Evolutionary conservation across 2,888 invertebrate genomes (phyloP).

Genomic region (Sarcophaga rosellei): DNA sequence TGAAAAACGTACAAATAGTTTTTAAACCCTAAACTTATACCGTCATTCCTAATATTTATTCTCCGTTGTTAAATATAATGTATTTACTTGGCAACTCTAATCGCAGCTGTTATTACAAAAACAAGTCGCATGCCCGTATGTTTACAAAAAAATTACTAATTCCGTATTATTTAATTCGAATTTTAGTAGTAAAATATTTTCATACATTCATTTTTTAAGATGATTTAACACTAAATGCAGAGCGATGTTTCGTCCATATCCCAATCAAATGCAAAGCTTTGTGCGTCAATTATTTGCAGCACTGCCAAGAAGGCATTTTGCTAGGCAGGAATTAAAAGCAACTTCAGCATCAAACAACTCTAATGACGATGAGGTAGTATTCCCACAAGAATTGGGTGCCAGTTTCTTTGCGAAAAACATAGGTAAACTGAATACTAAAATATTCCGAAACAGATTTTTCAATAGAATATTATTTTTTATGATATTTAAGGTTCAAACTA

Average conservation of each 20-base stretch:
- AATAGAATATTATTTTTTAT: no score
- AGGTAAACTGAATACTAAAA: constrained; percentile 22
- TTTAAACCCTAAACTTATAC: no score
- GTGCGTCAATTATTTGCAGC: constrained; percentile 32
- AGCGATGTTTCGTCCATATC: constrained; percentile 39
- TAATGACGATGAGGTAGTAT: constrained; percentile 26
- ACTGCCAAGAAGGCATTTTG: constrained; percentile 38
- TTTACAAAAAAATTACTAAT: no score
- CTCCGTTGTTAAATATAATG: neutral
- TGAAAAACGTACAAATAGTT: no score
- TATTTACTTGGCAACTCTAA: neutral
- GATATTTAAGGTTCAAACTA: constrained; percentile 73
- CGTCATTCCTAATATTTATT: no score
- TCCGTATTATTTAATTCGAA: neutral
- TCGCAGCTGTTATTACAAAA: neutral
- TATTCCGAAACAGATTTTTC: neutral
- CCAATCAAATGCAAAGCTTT: constrained; percentile 23
- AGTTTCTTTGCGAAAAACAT: constrained; percentile 57
- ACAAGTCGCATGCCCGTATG: no score
- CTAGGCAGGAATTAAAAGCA: constrained; percentile 5
- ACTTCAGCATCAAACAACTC: neutral
- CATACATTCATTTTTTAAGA: neutral
- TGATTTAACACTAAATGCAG: neutral
- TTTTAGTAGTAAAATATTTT: neutral
- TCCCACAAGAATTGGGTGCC: constrained; percentile 28